Conservation (phyloP, 2,797 vertebrate genomes). For the Cheirogaleus major region DNA sequence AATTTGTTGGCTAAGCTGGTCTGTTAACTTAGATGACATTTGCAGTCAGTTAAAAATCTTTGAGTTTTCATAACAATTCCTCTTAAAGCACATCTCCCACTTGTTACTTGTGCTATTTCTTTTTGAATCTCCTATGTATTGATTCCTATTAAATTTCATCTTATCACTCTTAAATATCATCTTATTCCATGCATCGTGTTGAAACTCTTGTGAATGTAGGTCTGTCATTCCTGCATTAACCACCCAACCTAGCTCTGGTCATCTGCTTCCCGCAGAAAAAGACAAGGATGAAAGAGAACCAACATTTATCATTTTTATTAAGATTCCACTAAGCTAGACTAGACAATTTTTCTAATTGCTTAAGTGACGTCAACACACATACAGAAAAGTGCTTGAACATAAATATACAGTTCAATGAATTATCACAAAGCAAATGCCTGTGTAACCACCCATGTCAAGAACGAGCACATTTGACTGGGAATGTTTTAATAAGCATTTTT, state of each 20-base stretch:
- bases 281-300: not conserved
- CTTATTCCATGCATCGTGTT: not conserved
- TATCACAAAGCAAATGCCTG: constrained; percentile 26
- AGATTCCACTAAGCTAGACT: not conserved
- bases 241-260: not conserved
- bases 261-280: not conserved
- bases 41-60: not conserved
- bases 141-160: not conserved
- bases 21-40: not conserved
- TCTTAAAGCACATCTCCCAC: not conserved
- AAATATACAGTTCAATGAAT: not conserved
- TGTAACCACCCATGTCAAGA: constrained; percentile 50
- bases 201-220: not conserved
- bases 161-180: not conserved
- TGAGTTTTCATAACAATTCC: not conserved
- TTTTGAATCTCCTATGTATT: not conserved
- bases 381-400: not conserved
- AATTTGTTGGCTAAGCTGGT: not conserved
- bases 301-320: not conserved
- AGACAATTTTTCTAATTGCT: not conserved
- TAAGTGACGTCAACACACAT: not conserved
- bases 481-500: constrained; percentile 59
- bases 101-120: accelerated
- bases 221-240: not conserved
- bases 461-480: not conserved